These are phyloP conservation scores for Poeciliopsis gracilis DNA, from an alignment of 2,797 vertebrate species.

Conservation along the genomic window DNA sequence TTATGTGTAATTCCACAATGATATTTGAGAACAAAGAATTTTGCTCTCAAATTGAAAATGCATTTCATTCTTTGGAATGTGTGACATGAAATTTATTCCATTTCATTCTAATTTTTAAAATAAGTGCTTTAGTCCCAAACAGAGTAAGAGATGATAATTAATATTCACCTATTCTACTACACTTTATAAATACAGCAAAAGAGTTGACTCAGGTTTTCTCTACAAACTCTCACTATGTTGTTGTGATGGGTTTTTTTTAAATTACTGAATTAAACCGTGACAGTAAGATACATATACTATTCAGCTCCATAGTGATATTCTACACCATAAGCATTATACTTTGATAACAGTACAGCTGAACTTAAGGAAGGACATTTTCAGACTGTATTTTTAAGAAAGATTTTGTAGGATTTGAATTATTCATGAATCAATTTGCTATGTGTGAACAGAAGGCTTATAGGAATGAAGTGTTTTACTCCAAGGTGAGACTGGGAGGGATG, in stretches of 20 bases:
- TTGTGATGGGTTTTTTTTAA: constrained; percentile 28
- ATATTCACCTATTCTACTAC: constrained; percentile 37
- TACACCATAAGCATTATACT: constrained; percentile 38
- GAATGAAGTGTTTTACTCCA: constrained; percentile 45
- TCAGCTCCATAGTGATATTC: constrained; percentile 26
- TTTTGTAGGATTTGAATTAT: constrained; percentile 69
- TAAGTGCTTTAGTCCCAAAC: neutral
- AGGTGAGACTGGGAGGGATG: constrained; percentile 30
- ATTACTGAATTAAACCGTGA: constrained; percentile 33
- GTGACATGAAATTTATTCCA: too few relatives aligned
- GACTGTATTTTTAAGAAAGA: constrained; percentile 51
- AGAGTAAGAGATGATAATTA: constrained; percentile 16
- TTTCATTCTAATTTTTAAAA: neutral
- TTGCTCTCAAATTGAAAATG: neutral
- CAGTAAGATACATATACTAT: constrained; percentile 16
- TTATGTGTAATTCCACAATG: neutral
- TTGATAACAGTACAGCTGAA: constrained; percentile 43
- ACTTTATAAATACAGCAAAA: constrained; percentile 26
- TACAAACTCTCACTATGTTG: constrained; percentile 24
- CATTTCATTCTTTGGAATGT: too few relatives aligned
- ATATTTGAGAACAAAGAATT: neutral
- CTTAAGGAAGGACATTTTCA: constrained; percentile 58
- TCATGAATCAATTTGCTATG: constrained; percentile 67
- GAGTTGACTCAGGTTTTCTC: constrained; percentile 35
- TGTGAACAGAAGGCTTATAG: constrained; percentile 58